Conservation (phyloP, 2,888 invertebrate species). For the Protodeltote pygarga region DNA sequence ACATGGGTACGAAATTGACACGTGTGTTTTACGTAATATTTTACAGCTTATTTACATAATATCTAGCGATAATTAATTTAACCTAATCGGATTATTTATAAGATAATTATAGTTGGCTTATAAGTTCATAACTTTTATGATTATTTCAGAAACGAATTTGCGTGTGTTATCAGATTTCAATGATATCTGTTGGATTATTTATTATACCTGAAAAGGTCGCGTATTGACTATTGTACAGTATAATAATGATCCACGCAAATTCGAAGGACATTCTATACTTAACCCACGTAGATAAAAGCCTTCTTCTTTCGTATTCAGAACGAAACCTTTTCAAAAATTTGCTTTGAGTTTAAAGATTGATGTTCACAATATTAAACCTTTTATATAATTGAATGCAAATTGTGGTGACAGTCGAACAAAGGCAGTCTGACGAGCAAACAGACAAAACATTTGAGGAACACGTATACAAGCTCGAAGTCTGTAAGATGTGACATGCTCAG, state of each 20-base stretch:
- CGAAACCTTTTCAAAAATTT: slow-evolving; percentile 15
- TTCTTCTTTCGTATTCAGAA: slow-evolving; percentile 6
- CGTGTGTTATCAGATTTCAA: too few relatives aligned
- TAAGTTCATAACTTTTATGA: background rate
- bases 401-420: slow-evolving; percentile 68
- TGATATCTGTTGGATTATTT: too few relatives aligned
- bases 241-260: background rate
- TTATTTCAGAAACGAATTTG: too few relatives aligned
- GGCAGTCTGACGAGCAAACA: slow-evolving; percentile 59
- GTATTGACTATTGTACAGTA: too few relatives aligned
- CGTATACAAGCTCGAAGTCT: slow-evolving; percentile 43
- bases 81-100: too few relatives aligned
- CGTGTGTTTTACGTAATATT: too few relatives aligned
- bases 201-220: background rate
- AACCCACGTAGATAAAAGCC: slow-evolving; percentile 13
- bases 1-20: slow-evolving; percentile 69
- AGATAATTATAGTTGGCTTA: background rate
- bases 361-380: slow-evolving; percentile 56
- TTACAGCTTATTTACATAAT: too few relatives aligned
- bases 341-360: slow-evolving; percentile 50
- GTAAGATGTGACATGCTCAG: slow-evolving; percentile 52
- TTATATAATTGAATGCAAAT: slow-evolving; percentile 58
- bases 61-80: too few relatives aligned
- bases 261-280: too few relatives aligned
- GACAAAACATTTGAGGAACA: slow-evolving; percentile 67